Evolutionary conservation across 2,888 invertebrate species (phyloP).

Genomic region (Apoderus coryli): DNA sequence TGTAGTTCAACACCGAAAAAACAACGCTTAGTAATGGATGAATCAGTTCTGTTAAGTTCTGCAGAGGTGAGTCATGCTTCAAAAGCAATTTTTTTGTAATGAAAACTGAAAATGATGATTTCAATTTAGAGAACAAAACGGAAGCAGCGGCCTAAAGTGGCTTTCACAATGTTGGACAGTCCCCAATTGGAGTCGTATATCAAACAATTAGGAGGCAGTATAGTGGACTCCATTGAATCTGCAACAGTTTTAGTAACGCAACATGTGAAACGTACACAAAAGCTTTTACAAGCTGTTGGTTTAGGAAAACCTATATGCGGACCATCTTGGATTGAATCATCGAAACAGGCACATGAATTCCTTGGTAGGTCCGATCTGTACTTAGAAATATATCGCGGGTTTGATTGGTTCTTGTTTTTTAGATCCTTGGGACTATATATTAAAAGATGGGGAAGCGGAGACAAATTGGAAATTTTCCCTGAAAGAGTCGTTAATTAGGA

Average conservation of each 20-base stretch:
- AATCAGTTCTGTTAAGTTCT: constrained; percentile 11
- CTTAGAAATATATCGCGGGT: constrained; percentile 2
- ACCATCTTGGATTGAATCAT: constrained; percentile 26
- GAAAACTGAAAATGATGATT: constrained; percentile 8
- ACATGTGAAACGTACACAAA: constrained; percentile 41
- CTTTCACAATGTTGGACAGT: constrained; percentile 31
- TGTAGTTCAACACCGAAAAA: constrained; percentile 13
- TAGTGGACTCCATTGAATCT: constrained; percentile 35
- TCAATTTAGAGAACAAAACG: constrained; percentile 22
- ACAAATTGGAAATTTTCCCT: constrained; percentile 36
- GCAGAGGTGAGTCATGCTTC: constrained; percentile 12
- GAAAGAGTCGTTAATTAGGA: constrained; percentile 25
- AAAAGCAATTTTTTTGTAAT: constrained; percentile 5
- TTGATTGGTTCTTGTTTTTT: constrained; percentile 17
- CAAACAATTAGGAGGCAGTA: constrained; percentile 36
- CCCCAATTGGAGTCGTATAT: constrained; percentile 26
- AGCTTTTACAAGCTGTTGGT: constrained; percentile 43
- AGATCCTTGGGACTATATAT: constrained; percentile 43
- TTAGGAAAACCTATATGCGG: constrained; percentile 44
- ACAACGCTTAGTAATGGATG: constrained; percentile 7
- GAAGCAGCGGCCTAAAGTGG: constrained; percentile 28
- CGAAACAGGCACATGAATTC: constrained; percentile 25
- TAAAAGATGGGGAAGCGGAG: constrained; percentile 37
- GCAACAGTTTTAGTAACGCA: constrained; percentile 40
- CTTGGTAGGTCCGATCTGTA: constrained; percentile 22